Conservation (phyloP, 2,797 vertebrate species). For the Simalia tracyae region DNA sequence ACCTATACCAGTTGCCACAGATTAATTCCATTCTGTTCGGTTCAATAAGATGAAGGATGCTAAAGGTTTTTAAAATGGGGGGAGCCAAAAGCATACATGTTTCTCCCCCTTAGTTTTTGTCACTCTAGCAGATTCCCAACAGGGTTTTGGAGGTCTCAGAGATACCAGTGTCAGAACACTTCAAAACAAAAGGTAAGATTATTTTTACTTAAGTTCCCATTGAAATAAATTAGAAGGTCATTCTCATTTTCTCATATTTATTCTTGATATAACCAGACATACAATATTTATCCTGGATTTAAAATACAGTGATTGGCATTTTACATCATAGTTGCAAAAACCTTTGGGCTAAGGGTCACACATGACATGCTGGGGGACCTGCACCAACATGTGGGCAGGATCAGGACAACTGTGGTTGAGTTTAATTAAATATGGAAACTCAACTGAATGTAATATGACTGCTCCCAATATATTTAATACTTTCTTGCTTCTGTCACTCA, state of each 20-base stretch:
- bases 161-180: background rate
- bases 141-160: background rate
- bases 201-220: background rate
- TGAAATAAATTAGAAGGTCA: background rate
- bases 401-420: background rate
- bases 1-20: background rate
- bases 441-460: background rate
- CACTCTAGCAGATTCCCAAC: background rate
- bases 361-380: background rate
- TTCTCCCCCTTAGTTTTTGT: background rate
- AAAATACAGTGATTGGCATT: background rate
- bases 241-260: background rate
- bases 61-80: background rate
- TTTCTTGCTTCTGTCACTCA: background rate
- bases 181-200: background rate
- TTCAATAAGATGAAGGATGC: background rate
- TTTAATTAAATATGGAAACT: background rate
- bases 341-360: background rate
- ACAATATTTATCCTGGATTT: background rate
- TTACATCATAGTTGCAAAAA: background rate
- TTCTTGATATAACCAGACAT: background rate
- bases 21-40: background rate
- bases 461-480: background rate
- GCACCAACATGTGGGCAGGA: background rate
- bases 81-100: background rate